Percentiles rank a stretch among this genome's conserved stretches.
phyloP scores from a whole-genome alignment of 1,140 invertebrate species.

The Heliothis virescens region DNA sequence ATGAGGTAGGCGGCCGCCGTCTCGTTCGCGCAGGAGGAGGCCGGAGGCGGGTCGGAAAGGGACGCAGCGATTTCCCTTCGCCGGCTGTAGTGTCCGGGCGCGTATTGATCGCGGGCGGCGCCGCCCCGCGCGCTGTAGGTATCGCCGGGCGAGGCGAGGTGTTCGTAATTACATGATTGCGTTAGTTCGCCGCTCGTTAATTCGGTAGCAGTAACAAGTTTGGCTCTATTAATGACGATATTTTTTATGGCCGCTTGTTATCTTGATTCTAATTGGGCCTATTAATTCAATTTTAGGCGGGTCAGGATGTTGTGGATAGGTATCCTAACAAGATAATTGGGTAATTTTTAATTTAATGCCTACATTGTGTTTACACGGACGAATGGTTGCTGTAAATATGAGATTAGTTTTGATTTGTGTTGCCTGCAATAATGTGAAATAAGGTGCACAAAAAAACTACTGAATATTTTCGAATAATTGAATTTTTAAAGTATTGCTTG shows the following conservation, averaged over 20 bases:
- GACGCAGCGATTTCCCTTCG: constrained; percentile 54
- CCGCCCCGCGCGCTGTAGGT: constrained; percentile 72
- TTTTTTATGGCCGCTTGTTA: constrained; percentile 68
- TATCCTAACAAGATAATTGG: constrained; percentile 36
- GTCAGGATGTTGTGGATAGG: constrained; percentile 54
- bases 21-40: constrained; percentile 61
- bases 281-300: constrained; percentile 62
- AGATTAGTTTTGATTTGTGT: not conserved
- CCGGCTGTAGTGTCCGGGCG: constrained; percentile 34
- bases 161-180: constrained; percentile 76
- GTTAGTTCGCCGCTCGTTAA: constrained; percentile 73
- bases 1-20: constrained; percentile 57
- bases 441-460: no score
- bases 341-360: constrained; percentile 25
- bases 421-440: no score
- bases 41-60: constrained; percentile 49
- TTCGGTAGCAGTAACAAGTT: constrained; percentile 80
- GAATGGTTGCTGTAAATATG: not conserved
- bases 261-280: constrained; percentile 66
- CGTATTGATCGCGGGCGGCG: constrained; percentile 74
- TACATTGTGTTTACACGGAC: not conserved
- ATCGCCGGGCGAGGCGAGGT: constrained; percentile 63
- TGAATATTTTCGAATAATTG: no score
- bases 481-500: no score
- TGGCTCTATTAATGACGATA: constrained; percentile 74